phyloP scores from a whole-genome alignment of 2,888 invertebrate genomes.

The Eudemis profundana region DNA sequence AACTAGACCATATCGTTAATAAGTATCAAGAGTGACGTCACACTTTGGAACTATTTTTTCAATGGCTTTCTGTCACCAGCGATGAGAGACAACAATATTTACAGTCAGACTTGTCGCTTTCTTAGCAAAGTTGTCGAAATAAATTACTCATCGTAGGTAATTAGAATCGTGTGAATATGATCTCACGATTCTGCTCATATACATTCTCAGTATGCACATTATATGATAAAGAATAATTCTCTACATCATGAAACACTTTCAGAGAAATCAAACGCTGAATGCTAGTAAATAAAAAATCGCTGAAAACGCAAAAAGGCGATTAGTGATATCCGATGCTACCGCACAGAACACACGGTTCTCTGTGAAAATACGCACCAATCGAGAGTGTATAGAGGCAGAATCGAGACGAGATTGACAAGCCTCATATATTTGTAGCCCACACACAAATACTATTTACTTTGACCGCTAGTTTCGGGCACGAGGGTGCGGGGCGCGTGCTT shows the following conservation, averaged over 20 bases:
- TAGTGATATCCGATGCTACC: too few relatives aligned
- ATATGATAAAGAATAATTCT: too few relatives aligned
- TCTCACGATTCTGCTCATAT: background rate
- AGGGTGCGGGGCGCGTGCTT: slow-evolving; percentile 53
- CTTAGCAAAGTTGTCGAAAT: too few relatives aligned
- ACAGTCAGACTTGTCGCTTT: background rate
- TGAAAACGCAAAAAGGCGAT: too few relatives aligned
- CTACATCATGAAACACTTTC: too few relatives aligned
- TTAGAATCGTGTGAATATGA: background rate
- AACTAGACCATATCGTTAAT: background rate
- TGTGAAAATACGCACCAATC: too few relatives aligned
- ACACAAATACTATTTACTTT: background rate
- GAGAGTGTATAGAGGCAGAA: background rate
- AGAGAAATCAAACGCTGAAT: too few relatives aligned
- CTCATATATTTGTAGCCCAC: too few relatives aligned
- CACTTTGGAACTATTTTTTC: background rate
- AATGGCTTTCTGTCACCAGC: background rate
- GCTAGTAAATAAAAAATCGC: too few relatives aligned
- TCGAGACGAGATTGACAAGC: background rate
- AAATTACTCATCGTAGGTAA: too few relatives aligned
- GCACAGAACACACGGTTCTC: too few relatives aligned
- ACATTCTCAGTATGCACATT: too few relatives aligned
- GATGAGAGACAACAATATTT: background rate
- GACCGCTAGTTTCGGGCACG: slow-evolving; percentile 43
- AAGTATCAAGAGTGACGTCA: background rate